Percentiles rank a stretch among this genome's conserved stretches.
phyloP scores from a whole-genome alignment of 2,888 invertebrate genomes.

The Polydrusus tereticollis region DNA sequence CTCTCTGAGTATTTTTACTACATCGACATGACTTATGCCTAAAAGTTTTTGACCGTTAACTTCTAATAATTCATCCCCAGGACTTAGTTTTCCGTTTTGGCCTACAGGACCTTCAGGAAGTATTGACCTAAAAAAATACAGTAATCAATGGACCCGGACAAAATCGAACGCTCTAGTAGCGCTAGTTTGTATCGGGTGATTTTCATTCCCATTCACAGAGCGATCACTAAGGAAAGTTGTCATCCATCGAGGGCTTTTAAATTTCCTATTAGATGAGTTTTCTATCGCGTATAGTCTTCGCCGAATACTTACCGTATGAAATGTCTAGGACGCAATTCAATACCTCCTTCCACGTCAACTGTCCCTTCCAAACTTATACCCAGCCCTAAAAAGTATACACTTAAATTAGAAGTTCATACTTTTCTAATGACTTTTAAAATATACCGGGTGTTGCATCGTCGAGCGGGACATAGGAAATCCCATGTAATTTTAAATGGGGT shows the following conservation, averaged over 20 bases:
- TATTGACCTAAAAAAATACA: slow-evolving; percentile 77
- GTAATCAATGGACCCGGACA: too few relatives aligned
- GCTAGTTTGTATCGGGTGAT: too few relatives aligned
- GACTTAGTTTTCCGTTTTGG: slow-evolving; percentile 87
- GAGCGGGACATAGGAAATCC: too few relatives aligned
- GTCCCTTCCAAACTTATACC: slow-evolving; percentile 99
- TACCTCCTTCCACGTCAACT: slow-evolving; percentile 97
- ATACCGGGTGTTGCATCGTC: too few relatives aligned
- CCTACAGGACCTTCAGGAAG: slow-evolving; percentile 97
- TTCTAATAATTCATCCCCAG: slow-evolving; percentile 97
- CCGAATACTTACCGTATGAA: slow-evolving; percentile 75
- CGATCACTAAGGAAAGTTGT: too few relatives aligned
- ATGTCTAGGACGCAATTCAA: slow-evolving; percentile 98
- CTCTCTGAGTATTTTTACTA: slow-evolving; percentile 94
- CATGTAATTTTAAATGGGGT: too few relatives aligned
- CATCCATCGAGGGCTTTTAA: too few relatives aligned
- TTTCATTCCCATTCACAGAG: too few relatives aligned
- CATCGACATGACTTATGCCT: slow-evolving; percentile 96
- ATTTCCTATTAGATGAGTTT: too few relatives aligned
- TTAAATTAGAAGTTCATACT: not conserved
- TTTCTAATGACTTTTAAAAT: not conserved
- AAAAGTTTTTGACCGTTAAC: slow-evolving; percentile 93
- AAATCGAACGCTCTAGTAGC: too few relatives aligned
- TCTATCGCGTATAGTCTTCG: not conserved
- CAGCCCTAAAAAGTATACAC: slow-evolving; percentile 65